Evolutionary conservation across 2,797 vertebrate species (phyloP).

Genomic region (Gymnopithys bicolor): DNA sequence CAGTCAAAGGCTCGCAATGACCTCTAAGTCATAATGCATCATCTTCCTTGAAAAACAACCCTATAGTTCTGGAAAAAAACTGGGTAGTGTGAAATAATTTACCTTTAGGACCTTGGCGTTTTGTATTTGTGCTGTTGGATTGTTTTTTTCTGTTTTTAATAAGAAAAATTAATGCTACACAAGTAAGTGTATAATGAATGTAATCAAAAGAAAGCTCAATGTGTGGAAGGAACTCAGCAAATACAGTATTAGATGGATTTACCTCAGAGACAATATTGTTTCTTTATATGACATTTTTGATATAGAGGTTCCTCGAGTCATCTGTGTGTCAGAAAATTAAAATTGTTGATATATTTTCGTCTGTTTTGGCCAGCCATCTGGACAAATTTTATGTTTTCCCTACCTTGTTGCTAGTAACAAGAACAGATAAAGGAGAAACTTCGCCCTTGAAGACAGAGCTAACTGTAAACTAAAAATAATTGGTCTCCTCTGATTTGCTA

Average conservation of each 20-base stretch:
- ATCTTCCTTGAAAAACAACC: neutral
- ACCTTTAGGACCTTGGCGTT: neutral
- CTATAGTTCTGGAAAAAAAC: neutral
- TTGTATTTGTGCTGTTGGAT: neutral
- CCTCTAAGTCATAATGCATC: neutral
- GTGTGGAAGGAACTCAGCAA: neutral
- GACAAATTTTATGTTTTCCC: no score
- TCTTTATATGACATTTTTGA: neutral
- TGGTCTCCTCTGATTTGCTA: no score
- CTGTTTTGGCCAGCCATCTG: no score
- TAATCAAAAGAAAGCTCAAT: neutral
- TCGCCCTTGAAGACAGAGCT: no score
- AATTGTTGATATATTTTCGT: no score
- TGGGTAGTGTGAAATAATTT: neutral
- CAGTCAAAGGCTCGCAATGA: neutral
- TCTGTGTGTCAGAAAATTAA: neutral
- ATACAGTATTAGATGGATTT: neutral
- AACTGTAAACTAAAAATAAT: no score
- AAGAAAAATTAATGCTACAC: neutral
- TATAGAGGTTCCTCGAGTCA: neutral
- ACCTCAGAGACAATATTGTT: neutral
- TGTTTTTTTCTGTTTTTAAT: neutral
- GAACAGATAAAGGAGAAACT: no score
- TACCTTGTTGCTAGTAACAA: no score
- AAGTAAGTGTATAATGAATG: neutral